Conservation (phyloP, 2,113 vertebrate genomes). For the Cyanoliseus patagonus region DNA sequence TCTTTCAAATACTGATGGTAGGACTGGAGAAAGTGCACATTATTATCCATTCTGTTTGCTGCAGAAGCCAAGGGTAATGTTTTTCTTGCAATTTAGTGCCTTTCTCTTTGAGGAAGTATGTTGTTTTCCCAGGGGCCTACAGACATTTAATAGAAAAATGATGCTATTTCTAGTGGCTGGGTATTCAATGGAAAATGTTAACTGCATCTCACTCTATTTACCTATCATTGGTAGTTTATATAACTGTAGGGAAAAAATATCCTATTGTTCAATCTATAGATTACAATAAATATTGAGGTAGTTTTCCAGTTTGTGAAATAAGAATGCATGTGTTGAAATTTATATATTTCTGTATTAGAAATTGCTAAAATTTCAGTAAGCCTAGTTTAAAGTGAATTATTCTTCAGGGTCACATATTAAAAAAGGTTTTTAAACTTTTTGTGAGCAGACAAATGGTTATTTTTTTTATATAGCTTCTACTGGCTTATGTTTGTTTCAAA, state of each 20-base stretch:
- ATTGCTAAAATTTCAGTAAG: background rate
- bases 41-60: too few species aligned
- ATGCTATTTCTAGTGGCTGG: background rate
- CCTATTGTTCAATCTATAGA: background rate
- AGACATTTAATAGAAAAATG: background rate
- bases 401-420: background rate
- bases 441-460: background rate
- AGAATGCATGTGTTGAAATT: background rate
- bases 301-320: background rate
- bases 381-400: background rate
- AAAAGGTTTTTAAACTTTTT: background rate
- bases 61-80: background rate
- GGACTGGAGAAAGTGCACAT: background rate
- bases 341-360: background rate
- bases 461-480: background rate
- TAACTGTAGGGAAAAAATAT: background rate
- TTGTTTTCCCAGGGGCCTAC: background rate
- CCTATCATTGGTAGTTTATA: background rate
- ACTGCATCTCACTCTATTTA: background rate
- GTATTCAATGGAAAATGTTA: background rate
- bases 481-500: background rate
- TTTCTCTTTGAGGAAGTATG: background rate
- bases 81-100: background rate
- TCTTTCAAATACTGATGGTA: background rate
- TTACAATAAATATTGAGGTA: background rate